Base-by-base conservation (phyloP, 2,888 invertebrate species). In the Ophraella communa region DNA sequence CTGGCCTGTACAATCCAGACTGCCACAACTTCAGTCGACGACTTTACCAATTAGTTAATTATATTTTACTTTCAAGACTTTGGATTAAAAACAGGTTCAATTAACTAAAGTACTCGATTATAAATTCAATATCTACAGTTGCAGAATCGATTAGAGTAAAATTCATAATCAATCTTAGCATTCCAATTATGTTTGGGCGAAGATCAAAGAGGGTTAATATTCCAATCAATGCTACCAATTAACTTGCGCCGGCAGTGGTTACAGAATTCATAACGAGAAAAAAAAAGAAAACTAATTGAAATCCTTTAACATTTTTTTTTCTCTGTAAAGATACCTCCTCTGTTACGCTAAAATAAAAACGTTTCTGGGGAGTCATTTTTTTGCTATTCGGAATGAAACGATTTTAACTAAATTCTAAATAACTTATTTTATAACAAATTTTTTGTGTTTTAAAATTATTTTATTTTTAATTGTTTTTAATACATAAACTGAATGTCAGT, bases 261-360 rank as follows among this genome's bases (percentile, higher is more conserved):
- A 78, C 79, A 77, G 79, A 80, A 80, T 81, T 80, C 81, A 81
- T 81, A 80, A n/a, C n/a, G n/a, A n/a, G n/a, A n/a, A n/a, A n/a
- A n/a, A n/a, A n/a, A n/a, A 27, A 81, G 81, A 81, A 81, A 81
- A 80, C 80, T 81, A 81, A 81, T 81, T 81, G 81, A 81, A 81
- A 80, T 80, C 80, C 79, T 78, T 27, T 51, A 27, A 51, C 24
- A 51, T 51, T 27, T 8, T n/a, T 51, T 47, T 10, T 47, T 23
- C 2, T 20, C 21, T 30, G 8, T 30, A 10, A 10, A 30, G 3
- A 10, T 30, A 30, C 30, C 11, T 39, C 39, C 7, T 17, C 14
- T 17, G 17, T 14, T 5, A 7, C 2, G 14, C 5, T 14, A 30
- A 30, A 30, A 30, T 30, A 2, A 30, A 30, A 11, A 30, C 11